A percentile compares a stretch with the other conserved stretches of the same genome.
phyloP scores from a whole-genome alignment of 2,888 invertebrate genomes.

The Folsomia manolachei region DNA sequence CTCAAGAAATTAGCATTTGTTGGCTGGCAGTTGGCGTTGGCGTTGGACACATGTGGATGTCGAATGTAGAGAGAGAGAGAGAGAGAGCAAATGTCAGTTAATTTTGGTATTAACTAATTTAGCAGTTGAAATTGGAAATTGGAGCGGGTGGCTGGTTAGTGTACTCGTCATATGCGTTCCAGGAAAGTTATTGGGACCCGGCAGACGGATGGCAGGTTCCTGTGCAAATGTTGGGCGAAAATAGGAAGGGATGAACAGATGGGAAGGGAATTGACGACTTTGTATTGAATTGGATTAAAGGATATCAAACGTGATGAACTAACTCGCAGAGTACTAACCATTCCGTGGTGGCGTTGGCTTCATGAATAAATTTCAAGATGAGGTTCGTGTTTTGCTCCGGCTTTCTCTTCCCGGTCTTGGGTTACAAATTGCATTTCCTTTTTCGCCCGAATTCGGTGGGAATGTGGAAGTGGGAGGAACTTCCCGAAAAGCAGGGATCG shows the following conservation, averaged over 20 bases:
- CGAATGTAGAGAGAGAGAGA: background rate
- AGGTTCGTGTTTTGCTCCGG: background rate
- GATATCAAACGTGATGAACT: constrained; percentile 21
- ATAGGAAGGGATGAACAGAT: constrained; percentile 13
- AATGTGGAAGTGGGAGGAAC: background rate
- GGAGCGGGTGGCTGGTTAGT: constrained; percentile 3
- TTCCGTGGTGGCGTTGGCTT: background rate
- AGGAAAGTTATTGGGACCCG: background rate
- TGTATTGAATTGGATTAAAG: constrained; percentile 20
- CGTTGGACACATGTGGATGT: constrained; percentile 6
- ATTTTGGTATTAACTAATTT: constrained; percentile 20
- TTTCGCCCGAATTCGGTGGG: background rate
- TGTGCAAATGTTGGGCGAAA: background rate
- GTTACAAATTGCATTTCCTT: background rate
- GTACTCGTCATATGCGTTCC: background rate
- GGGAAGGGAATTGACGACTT: constrained; percentile 20
- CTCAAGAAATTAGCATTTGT: background rate
- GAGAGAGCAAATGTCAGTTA: constrained; percentile 22
- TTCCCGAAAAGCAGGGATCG: background rate
- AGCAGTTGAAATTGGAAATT: constrained; percentile 19
- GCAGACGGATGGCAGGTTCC: background rate
- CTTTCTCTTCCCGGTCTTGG: background rate
- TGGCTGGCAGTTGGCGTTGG: constrained; percentile 4
- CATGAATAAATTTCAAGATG: constrained; percentile 18
- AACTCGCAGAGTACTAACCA: too few relatives aligned